A percentile compares a stretch with the other conserved stretches of the same genome.
Evolutionary conservation across 2,888 invertebrate genomes (phyloP).

Genomic region (Sphinx pinastri): DNA sequence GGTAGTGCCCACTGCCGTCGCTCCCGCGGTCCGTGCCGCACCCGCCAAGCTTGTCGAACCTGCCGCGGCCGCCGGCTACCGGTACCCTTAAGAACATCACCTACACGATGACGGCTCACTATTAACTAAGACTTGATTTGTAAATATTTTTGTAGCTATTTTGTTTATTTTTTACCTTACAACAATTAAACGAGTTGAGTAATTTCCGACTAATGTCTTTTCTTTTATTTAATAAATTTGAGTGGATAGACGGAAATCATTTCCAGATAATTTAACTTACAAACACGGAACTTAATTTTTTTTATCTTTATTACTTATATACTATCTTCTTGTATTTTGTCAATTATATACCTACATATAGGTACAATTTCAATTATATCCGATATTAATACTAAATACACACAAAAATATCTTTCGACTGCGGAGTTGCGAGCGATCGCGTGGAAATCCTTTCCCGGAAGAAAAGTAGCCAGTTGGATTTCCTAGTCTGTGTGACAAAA

Average conservation of each 20-base stretch:
- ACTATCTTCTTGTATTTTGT: too few species aligned
- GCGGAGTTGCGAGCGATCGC: too few species aligned
- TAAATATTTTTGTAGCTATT: conserved; percentile 61
- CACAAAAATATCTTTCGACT: too few species aligned
- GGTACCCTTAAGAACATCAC: conserved; percentile 66
- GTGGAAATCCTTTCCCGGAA: too few species aligned
- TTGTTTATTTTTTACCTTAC: conserved; percentile 55
- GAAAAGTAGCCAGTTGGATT: too few species aligned
- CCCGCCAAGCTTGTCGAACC: conserved; percentile 86
- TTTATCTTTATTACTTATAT: too few species aligned
- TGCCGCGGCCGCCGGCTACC: conserved; percentile 63
- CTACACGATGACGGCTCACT: conserved; percentile 54
- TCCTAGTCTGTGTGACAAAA: too few species aligned
- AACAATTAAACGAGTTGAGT: conserved; percentile 37
- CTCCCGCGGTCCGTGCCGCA: conserved; percentile 76
- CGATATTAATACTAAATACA: too few species aligned
- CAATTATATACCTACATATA: too few species aligned
- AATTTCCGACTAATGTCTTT: conserved; percentile 24
- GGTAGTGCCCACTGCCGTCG: conserved; percentile 41
- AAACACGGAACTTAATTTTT: too few species aligned
- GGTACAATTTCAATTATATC: too few species aligned
- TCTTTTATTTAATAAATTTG: background rate
- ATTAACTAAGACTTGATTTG: conserved; percentile 66
- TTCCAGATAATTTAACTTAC: too few species aligned
- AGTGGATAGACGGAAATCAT: background rate